Conservation (phyloP, 2,888 invertebrate genomes). For the Ptychoptera albimana region DNA sequence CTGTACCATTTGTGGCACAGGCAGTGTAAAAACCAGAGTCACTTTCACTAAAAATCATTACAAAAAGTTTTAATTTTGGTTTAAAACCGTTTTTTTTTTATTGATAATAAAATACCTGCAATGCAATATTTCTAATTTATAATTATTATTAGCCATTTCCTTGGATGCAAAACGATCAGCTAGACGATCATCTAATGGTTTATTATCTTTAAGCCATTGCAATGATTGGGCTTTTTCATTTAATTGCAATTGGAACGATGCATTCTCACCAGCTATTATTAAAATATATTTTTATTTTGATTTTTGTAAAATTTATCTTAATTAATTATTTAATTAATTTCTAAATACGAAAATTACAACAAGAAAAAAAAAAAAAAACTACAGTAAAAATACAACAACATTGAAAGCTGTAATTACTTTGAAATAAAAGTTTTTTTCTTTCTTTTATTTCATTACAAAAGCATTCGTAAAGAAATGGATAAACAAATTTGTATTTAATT, state of each 20-base stretch:
- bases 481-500: no score
- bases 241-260: slow-evolving; percentile 63
- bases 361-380: neutral
- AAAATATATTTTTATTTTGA: no score
- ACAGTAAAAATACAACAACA: neutral
- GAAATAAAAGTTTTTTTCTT: no score
- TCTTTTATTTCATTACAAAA: neutral
- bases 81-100: neutral
- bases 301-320: no score
- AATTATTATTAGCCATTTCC: slow-evolving; percentile 40
- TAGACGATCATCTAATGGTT: slow-evolving; percentile 55
- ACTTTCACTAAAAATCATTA: slow-evolving; percentile 33
- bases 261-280: slow-evolving; percentile 60
- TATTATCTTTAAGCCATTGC: slow-evolving; percentile 79
- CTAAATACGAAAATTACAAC: neutral
- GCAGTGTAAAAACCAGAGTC: slow-evolving; percentile 88
- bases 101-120: slow-evolving; percentile 31
- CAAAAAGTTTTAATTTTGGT: neutral
- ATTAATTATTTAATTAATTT: neutral
- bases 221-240: slow-evolving; percentile 47
- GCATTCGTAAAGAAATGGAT: no score
- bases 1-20: slow-evolving; percentile 64
- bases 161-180: slow-evolving; percentile 56
- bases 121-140: slow-evolving; percentile 59
- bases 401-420: neutral